Evolutionary conservation across 2,888 invertebrate species (phyloP).

Genomic region (Acleris cristana): DNA sequence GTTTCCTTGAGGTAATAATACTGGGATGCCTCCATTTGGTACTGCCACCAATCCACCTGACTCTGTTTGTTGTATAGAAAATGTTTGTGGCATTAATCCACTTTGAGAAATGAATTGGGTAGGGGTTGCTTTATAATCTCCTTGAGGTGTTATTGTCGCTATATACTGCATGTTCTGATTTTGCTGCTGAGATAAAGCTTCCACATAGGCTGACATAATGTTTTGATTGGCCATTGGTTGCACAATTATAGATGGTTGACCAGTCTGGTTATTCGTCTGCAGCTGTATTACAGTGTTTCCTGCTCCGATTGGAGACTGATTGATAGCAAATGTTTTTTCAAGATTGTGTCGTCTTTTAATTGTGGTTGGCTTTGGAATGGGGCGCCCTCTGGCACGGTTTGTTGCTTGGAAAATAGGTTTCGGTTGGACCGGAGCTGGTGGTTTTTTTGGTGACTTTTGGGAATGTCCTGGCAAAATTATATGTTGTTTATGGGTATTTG

Average conservation of each 20-base stretch:
- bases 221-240: constrained; percentile 86
- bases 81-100: constrained; percentile 83
- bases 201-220: constrained; percentile 86
- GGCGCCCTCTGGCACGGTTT: constrained; percentile 72
- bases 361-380: constrained; percentile 75
- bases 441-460: constrained; percentile 80
- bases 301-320: constrained; percentile 72
- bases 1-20: constrained; percentile 80
- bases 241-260: constrained; percentile 87
- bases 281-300: constrained; percentile 83
- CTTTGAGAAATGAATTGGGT: constrained; percentile 83
- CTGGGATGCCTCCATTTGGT: constrained; percentile 84
- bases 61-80: constrained; percentile 85
- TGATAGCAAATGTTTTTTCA: constrained; percentile 77
- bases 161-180: constrained; percentile 91
- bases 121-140: constrained; percentile 80
- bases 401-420: constrained; percentile 79
- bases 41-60: constrained; percentile 84
- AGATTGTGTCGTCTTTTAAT: constrained; percentile 78
- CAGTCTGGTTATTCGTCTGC: constrained; percentile 81
- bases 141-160: constrained; percentile 87
- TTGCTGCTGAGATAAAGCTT: constrained; percentile 87
- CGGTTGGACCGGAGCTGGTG: constrained; percentile 74
- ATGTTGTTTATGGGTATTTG: constrained; percentile 76
- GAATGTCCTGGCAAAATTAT: constrained; percentile 69